Evolutionary conservation across 1,140 invertebrate species (phyloP).

Genomic region (Aphaenogaster floridana): DNA sequence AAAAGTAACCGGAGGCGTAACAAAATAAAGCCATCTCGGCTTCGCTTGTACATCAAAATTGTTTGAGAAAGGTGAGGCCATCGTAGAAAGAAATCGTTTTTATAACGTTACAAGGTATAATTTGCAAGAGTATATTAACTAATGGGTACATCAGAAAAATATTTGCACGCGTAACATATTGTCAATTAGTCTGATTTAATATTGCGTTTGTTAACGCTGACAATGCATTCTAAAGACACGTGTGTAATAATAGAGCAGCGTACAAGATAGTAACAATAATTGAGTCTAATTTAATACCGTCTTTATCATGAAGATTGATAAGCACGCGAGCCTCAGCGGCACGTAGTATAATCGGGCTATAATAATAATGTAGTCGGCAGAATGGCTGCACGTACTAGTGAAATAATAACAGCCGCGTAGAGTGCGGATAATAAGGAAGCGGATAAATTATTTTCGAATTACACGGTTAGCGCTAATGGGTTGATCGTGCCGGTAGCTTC

Average conservation of each 20-base stretch:
- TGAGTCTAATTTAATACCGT: constrained; percentile 53
- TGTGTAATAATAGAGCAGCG: constrained; percentile 34
- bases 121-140: background rate
- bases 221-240: constrained; percentile 17
- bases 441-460: constrained; percentile 66
- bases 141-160: background rate
- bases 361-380: constrained; percentile 49
- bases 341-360: constrained; percentile 42
- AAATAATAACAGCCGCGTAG: constrained; percentile 55
- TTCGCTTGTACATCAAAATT: constrained; percentile 6
- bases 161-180: constrained; percentile 21
- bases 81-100: background rate
- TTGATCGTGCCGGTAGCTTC: constrained; percentile 60
- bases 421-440: constrained; percentile 62
- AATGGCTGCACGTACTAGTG: constrained; percentile 46
- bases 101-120: background rate
- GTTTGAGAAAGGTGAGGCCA: background rate
- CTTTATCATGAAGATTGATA: constrained; percentile 63
- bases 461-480: constrained; percentile 61
- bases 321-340: constrained; percentile 35
- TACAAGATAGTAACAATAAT: constrained; percentile 45
- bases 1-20: background rate
- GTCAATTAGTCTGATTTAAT: constrained; percentile 27
- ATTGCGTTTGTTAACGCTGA: constrained; percentile 17
- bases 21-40: background rate